Evolutionary conservation across 2,797 vertebrate species (phyloP).

Genomic region (Cephalopachus bancanus): DNA sequence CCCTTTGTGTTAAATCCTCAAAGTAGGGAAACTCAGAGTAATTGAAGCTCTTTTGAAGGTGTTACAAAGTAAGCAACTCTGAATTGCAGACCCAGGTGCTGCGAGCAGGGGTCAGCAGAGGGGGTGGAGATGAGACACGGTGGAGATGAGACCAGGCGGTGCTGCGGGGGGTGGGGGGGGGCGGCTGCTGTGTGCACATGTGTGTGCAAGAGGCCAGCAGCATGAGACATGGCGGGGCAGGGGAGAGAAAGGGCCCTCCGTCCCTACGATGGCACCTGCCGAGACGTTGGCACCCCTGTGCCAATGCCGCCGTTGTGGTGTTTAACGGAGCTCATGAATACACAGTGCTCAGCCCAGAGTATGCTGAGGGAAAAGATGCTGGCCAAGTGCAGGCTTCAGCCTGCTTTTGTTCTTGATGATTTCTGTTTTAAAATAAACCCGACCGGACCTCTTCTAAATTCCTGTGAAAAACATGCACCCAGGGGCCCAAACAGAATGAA

Average conservation of each 20-base stretch:
- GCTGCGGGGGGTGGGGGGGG: no score
- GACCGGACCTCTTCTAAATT: conserved; percentile 7
- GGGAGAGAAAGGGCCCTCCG: not conserved
- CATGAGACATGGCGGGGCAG: not conserved
- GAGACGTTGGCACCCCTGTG: not conserved
- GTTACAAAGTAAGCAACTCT: not conserved
- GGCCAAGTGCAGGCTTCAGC: not conserved
- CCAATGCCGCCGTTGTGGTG: not conserved
- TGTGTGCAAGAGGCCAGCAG: not conserved
- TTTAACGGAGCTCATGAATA: not conserved
- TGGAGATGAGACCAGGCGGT: not conserved
- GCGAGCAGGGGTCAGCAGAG: not conserved
- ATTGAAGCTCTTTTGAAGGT: not conserved
- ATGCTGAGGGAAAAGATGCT: no score
- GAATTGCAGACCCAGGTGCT: not conserved
- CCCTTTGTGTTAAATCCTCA: not conserved
- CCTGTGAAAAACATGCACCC: not conserved
- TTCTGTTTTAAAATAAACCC: conserved; percentile 42
- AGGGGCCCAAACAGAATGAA: conserved; percentile 34
- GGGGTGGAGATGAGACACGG: not conserved
- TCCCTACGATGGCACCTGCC: no score
- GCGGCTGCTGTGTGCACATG: not conserved
- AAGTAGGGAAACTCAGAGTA: not conserved
- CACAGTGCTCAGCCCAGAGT: not conserved
- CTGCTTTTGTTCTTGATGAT: not conserved